phyloP scores from a whole-genome alignment of 2,113 vertebrate species.

The Halichoerus grypus region DNA sequence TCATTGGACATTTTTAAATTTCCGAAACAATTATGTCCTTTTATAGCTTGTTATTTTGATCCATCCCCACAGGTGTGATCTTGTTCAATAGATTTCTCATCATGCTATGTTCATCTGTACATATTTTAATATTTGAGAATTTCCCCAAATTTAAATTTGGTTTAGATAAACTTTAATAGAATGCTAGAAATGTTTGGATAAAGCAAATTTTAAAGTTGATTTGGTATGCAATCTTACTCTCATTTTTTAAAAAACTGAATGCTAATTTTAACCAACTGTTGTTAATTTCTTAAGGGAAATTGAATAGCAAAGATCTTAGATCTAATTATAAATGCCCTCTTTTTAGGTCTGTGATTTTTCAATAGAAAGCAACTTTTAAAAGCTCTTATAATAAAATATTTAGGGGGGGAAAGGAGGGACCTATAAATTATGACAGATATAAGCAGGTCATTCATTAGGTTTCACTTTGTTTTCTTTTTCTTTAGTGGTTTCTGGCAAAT shows the following conservation, averaged over 20 bases:
- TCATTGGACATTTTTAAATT: slow-evolving; percentile 31
- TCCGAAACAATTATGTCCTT: background rate
- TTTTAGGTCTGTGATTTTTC: slow-evolving; percentile 10
- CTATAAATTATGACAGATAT: slow-evolving; percentile 11
- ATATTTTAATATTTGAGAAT: slow-evolving; percentile 3
- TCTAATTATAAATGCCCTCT: background rate
- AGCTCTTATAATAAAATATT: background rate
- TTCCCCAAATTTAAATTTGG: background rate
- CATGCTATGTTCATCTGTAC: background rate
- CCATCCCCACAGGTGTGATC: background rate
- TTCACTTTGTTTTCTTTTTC: slow-evolving; percentile 78
- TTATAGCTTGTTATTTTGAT: background rate
- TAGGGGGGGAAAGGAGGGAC: background rate
- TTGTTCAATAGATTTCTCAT: slow-evolving; percentile 17
- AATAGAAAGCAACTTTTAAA: slow-evolving; percentile 43
- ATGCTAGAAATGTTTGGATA: background rate
- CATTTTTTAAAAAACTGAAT: background rate
- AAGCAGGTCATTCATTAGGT: slow-evolving; percentile 42
- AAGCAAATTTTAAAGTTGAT: slow-evolving; percentile 48
- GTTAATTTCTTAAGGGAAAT: slow-evolving; percentile 52
- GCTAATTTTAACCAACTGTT: slow-evolving; percentile 29
- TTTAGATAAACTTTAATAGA: slow-evolving; percentile 49
- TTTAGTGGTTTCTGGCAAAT: slow-evolving; percentile 98
- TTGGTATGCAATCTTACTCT: background rate
- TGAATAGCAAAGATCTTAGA: background rate